phyloP scores from a whole-genome alignment of 2,797 vertebrate genomes.

The Falco cherrug region DNA sequence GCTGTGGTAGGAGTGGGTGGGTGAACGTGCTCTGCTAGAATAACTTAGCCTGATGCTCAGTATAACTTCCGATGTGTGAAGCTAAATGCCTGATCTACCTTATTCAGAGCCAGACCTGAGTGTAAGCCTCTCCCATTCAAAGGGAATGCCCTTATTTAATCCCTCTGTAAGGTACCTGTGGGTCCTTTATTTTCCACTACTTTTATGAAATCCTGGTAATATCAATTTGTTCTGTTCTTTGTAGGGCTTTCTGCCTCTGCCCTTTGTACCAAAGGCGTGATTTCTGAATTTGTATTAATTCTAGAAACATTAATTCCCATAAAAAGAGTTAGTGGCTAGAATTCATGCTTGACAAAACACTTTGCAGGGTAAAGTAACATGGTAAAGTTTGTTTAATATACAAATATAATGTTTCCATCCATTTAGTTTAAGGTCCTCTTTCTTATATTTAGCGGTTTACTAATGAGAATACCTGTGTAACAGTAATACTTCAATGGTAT shows the following conservation, averaged over 20 bases:
- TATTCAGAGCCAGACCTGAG: background rate
- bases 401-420: conserved; percentile 1
- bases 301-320: background rate
- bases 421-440: conserved; percentile 5
- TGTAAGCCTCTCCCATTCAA: background rate
- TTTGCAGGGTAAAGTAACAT: background rate
- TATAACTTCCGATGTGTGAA: background rate
- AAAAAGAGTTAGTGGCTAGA: background rate
- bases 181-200: background rate
- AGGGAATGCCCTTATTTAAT: background rate
- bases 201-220: background rate
- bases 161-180: background rate
- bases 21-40: background rate
- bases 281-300: background rate
- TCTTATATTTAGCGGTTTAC: conserved; percentile 24
- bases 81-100: background rate
- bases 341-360: background rate
- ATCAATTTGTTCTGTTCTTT: background rate
- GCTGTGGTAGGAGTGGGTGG: background rate
- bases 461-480: conserved; percentile 50
- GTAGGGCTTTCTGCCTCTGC: background rate
- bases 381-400: background rate
- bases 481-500: conserved; percentile 56
- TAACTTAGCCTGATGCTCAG: background rate
- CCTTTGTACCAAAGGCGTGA: background rate